Evolutionary conservation across 1,140 invertebrate genomes (phyloP), one percentile per base, ranked within the genome.

Genomic region (Eurosta solidaginis): DNA sequence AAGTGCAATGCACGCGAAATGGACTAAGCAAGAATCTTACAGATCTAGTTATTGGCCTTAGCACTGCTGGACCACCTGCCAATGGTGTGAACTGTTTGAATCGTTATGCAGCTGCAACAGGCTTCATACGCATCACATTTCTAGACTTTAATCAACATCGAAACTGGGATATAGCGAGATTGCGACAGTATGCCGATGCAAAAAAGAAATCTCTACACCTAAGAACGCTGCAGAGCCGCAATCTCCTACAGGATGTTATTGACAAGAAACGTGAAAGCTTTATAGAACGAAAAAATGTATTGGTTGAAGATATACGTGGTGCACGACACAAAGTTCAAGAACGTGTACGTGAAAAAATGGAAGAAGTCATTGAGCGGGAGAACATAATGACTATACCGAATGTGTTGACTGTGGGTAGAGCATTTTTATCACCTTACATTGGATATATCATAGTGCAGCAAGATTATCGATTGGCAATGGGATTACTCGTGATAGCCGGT

Each of bases 331-430:
- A 92, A 82, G 90, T 91, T 12, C 89, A 91, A 82, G 90, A 89
- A 77, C 89, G 89, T 75, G 88, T 92, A 40, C 90, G 90, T 68
- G 91, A 92, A 85, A 90, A 91, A 88, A 88, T 94, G 80, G 92
- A 92, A 82, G 91, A 92, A 89, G 91, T 92, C 29, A 91, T 93
- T 79, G 91, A 92, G 88, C 93, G 90, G 84, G 96, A 98, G 89
- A 97, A 97, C 89, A 93, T 98, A 78, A 94, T 94, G 87, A 99
- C 97, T 0, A 90, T 99, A 81, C 97, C 97, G 40, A 99, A 99
- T 89, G 89, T 96, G 42, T 88, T 98, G 52, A 98, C 96, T 86
- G 88, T 96, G 10, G 90, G 92, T 40, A 90, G 97, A 82, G 97
- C 98, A 82, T 87, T 92, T 4, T 89, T 95, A 74, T 94, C 96